phyloP scores from a whole-genome alignment of 2,113 vertebrate species.

The Sigmodon hispidus region DNA sequence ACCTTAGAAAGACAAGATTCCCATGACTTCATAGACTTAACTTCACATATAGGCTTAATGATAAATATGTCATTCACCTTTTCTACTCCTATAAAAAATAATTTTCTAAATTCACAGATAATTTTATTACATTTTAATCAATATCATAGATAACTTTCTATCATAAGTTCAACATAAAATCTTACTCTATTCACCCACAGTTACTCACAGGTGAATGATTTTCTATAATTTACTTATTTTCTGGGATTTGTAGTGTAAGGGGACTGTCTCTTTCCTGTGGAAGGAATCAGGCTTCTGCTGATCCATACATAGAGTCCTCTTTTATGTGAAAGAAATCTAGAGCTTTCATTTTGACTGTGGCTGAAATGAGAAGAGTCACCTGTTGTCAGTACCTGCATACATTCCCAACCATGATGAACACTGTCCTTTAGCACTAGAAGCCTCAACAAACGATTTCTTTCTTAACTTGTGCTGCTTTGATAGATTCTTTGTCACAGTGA shows the following conservation, averaged over 20 bases:
- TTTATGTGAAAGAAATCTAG: too few relatives aligned
- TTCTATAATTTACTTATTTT: background rate
- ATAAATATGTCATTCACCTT: background rate
- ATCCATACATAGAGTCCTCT: too few relatives aligned
- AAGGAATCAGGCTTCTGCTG: background rate
- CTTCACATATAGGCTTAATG: too few relatives aligned
- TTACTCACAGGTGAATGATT: too few relatives aligned
- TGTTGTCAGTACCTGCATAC: background rate
- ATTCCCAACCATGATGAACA: background rate
- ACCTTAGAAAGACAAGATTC: too few relatives aligned
- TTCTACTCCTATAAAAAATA: background rate
- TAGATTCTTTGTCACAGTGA: background rate
- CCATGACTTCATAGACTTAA: too few relatives aligned
- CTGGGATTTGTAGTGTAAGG: background rate
- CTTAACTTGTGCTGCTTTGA: background rate
- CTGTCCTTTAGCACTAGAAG: background rate
- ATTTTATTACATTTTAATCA: background rate
- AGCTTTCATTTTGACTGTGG: too few relatives aligned
- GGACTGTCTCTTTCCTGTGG: background rate
- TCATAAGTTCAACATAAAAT: background rate
- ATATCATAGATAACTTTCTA: background rate
- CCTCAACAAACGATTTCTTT: background rate
- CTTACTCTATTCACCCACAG: background rate
- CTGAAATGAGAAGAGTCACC: background rate
- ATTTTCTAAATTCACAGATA: background rate